phyloP scores from a whole-genome alignment of 2,113 vertebrate genomes.

The Cyanoderma ruficeps region DNA sequence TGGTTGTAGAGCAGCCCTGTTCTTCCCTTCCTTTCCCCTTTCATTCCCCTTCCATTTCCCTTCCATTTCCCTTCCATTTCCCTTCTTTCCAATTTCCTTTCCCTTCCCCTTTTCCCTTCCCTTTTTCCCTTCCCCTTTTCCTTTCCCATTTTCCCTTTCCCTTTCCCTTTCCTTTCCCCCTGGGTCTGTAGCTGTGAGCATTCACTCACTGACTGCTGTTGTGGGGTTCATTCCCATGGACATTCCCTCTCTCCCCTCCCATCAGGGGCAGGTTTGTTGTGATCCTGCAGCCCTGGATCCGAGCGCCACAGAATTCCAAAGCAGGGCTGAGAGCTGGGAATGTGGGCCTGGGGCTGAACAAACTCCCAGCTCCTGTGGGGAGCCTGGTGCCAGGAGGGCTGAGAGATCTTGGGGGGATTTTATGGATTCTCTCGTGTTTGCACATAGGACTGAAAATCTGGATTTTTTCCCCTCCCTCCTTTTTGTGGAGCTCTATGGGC shows the following conservation, averaged over 20 bases:
- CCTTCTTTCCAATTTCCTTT: not conserved
- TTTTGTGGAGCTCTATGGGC: not conserved
- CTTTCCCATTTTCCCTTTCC: no score
- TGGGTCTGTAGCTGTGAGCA: not conserved
- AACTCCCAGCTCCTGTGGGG: not conserved
- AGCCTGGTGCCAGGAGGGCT: not conserved
- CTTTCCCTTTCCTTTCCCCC: no score
- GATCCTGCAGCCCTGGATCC: not conserved
- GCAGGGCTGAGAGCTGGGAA: not conserved
- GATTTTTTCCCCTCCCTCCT: accelerated
- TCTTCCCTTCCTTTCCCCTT: not conserved
- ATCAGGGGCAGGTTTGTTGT: accelerated
- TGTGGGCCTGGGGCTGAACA: not conserved
- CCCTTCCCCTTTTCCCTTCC: accelerated
- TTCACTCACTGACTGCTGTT: accelerated
- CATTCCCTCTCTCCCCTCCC: not conserved
- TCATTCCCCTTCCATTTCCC: no score
- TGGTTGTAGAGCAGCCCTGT: not conserved
- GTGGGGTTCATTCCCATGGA: not conserved
- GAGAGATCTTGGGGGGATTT: not conserved
- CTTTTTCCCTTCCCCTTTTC: no score
- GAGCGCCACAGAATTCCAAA: not conserved
- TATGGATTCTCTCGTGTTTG: not conserved
- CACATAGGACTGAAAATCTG: not conserved
- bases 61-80: no score